A percentile compares a stretch with the other conserved stretches of the same genome.
These are phyloP conservation scores for Rhea americana DNA, from an alignment of 2,113 vertebrate species.

Conservation along the genomic window DNA sequence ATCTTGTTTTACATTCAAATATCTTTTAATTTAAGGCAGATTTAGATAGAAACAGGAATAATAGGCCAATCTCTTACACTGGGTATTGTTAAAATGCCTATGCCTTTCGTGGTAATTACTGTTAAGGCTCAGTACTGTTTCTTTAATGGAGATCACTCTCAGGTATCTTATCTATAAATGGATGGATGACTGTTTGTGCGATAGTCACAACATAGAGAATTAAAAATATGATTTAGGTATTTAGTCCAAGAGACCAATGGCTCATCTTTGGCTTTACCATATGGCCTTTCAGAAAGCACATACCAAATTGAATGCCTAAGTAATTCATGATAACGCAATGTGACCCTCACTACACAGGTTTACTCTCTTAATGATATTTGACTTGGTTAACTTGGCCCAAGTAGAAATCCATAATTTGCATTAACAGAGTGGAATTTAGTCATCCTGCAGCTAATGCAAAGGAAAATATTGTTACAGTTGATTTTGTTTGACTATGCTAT, in stretches of 20 bases:
- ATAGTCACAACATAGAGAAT: background rate
- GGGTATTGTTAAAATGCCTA: background rate
- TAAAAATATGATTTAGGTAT: background rate
- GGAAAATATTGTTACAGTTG: background rate
- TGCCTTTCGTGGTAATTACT: background rate
- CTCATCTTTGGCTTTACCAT: background rate
- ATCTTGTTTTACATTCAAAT: background rate
- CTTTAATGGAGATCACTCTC: conserved; percentile 1
- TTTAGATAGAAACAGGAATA: conserved; percentile 25
- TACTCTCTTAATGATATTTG: background rate
- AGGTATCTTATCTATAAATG: conserved; percentile 3
- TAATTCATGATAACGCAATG: background rate
- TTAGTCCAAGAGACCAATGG: background rate
- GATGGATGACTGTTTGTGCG: background rate
- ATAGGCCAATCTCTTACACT: background rate
- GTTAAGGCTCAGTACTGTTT: background rate
- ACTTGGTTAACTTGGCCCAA: background rate
- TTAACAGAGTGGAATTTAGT: background rate
- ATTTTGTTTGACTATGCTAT: background rate
- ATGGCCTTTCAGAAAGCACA: background rate
- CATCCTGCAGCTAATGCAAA: background rate
- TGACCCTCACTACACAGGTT: background rate
- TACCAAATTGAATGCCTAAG: background rate
- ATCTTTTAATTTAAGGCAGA: conserved; percentile 5
- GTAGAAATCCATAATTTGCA: background rate